Evolutionary conservation across 2,113 vertebrate species (phyloP), one percentile per base, ranked within the genome.

Genomic region (Talpa occidentalis): DNA sequence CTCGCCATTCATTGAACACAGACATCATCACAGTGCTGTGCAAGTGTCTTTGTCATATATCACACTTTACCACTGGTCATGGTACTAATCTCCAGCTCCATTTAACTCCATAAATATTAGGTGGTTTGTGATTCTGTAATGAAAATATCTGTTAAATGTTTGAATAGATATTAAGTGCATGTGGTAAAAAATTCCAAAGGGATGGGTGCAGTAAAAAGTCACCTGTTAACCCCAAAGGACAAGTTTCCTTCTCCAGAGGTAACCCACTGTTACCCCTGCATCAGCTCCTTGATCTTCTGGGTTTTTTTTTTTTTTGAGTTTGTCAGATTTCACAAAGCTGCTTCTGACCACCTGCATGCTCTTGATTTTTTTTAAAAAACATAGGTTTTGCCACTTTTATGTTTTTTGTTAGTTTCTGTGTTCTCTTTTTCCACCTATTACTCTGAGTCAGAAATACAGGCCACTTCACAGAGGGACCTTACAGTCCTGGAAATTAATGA

Each of bases 111-210:
- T 82, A 35, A 74, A 87, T 47, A 80, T 37, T 14, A 49, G 30
- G 35, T 37, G 47, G 6, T 26, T 59, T 56, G 32, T 42, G 69
- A 52, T n/a, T 88, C 49, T 81, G 35, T 79, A 59, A 78, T 74
- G 73, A 92, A 82, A 84, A 40, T 40, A 26, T 42, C 28, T 54
- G 90, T 54, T 74, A 59, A 17, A 42, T 66, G 35, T 89, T 88
- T 70, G 67, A 74, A 21, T 26, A 22, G 56, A 10, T 81, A 26
- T 17, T 35, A 47, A 59, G 69, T 52, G 59, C 21, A 40, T 1
- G 0, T 66, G 37, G 10, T 30, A 12, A 88, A 17, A 32, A 56
- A 69, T 90, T 49, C 54, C 54, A 19, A 35, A 95, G 60, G 14
- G 26, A 0, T 1, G 26, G n/a, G 4, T 54, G 6, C 9, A 1